Base-by-base conservation (phyloP, 1,140 invertebrate genomes). In the Orius laevigatus region DNA sequence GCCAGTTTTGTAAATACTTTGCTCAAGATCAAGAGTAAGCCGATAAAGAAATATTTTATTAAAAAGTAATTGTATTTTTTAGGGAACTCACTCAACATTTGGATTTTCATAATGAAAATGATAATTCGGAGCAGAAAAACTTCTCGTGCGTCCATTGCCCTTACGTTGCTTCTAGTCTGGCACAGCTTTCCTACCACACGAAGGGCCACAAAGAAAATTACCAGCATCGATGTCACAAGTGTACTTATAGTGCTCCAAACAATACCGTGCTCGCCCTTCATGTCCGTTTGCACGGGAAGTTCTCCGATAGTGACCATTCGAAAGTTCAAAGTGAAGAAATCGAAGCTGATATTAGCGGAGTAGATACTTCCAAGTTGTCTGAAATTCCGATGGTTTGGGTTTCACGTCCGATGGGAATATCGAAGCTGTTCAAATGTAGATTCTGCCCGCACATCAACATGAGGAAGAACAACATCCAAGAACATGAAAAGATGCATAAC, bases 351-450 rank as follows among this genome's bases (percentile, higher is more conserved):
- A 53, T 53, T 15, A 44, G 25, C 42, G 19, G 4, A 15, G 46
- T 45, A 4, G 51, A 56, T 31, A 52, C 50, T 3, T 47, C 48
- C 9, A 19, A 49, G 0, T 44, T 43, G 19, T 59, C 68, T 0
- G 70, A 74, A 1, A 69, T 74, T 1, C 78, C 79, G 0, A 66
- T 76, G 36, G 79, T 84, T 1, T 84, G 80, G 78, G 79, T 83
- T 1, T 77, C 76, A 0, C 72, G 64, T 11, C 62, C 71, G 5
- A 78, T 78, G 14, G 73, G 76, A 9, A 78, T 85, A 49, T 72
- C 75, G 8, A 88, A 88, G 64, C 84, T 91, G 75, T 80, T 82
- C 56, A 85, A 86, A 59, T 91, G 85, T 59, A 70, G 80, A 25
- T 80, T 75, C 58, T 90, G 87, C 62, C 85, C 87, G 0, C 84